Base-by-base conservation (phyloP, 1,140 invertebrate species). In the Notospermus geniculatus region DNA sequence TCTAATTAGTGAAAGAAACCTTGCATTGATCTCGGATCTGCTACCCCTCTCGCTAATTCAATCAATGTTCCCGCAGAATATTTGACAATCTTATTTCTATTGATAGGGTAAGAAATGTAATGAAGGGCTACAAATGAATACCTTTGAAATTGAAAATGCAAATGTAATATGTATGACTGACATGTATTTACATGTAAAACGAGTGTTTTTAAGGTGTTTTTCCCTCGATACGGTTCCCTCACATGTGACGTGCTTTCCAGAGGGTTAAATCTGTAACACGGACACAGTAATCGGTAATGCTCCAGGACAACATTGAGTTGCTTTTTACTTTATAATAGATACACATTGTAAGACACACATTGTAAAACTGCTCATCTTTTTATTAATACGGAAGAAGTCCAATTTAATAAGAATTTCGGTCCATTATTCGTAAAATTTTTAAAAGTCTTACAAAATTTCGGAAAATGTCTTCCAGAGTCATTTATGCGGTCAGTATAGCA, bases 131-230 rank as follows among this genome's bases (percentile, higher is more conserved):
- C n/a, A 23, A 50, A 27, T 27, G 46, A 50, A 19, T 27, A 50
- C 25, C 9, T 50, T 50, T 27, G 19, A 50, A 50, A 50, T 50
- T n/a, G n/a, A 23, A 50, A 27, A n/a, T n/a, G n/a, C n/a, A n/a
- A n/a, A n/a, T n/a, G n/a, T n/a, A 27, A 4, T 50, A 23, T 23
- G n/a, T 19, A 50, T 9, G n/a, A 7, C 9, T 7, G 46, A 50
- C 46, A 27, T 7, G n/a, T 50, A 27, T 50, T n/a, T 50, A n/a
- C n/a, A n/a, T n/a, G n/a, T n/a, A 5, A 50, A 50, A 50, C 19
- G 5, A 5, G 9, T 50, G 9, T 50, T 50, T n/a, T 7, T 7
- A 23, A n/a, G 46, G 4, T 5, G 4, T 50, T 50, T 50, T 50
- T 4, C 46, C 4, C n/a, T 5, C n/a, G 46, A 50, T n/a, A 19